Conservation (phyloP, 2,888 invertebrate species). For the Caenorhabditis wallacei region DNA sequence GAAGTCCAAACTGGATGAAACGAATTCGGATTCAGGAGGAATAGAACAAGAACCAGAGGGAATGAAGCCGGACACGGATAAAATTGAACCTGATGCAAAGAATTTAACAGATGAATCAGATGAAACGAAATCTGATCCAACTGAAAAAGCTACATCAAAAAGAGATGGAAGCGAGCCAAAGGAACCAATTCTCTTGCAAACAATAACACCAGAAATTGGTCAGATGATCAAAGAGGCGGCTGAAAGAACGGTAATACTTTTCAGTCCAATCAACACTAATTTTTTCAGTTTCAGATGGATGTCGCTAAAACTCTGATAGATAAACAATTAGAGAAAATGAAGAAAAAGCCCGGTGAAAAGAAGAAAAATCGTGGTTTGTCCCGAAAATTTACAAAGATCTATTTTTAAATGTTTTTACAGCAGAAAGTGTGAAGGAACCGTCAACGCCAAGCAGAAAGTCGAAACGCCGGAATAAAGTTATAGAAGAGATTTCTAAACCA, state of each 20-base stretch:
- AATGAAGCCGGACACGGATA: background rate
- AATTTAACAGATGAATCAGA: background rate
- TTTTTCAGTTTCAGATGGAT: no score
- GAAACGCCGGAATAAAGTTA: conserved; percentile 11
- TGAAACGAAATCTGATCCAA: no score
- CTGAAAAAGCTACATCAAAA: no score
- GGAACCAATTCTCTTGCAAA: no score
- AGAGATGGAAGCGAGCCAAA: no score
- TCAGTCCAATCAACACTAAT: background rate
- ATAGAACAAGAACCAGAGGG: background rate
- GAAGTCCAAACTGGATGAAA: no score
- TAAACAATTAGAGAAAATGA: background rate
- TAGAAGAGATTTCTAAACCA: background rate
- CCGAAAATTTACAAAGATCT: background rate
- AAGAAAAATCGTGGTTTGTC: background rate
- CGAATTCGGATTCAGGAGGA: background rate
- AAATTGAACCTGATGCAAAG: background rate
- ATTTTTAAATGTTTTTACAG: conserved; percentile 4
- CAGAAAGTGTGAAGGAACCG: background rate
- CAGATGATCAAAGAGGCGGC: no score
- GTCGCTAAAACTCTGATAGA: background rate
- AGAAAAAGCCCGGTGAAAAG: background rate
- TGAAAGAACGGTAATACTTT: no score
- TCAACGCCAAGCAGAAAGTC: conserved; percentile 17
- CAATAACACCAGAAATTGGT: no score